Evolutionary conservation across 2,113 vertebrate species (phyloP).

Genomic region (Prunella himalayana): DNA sequence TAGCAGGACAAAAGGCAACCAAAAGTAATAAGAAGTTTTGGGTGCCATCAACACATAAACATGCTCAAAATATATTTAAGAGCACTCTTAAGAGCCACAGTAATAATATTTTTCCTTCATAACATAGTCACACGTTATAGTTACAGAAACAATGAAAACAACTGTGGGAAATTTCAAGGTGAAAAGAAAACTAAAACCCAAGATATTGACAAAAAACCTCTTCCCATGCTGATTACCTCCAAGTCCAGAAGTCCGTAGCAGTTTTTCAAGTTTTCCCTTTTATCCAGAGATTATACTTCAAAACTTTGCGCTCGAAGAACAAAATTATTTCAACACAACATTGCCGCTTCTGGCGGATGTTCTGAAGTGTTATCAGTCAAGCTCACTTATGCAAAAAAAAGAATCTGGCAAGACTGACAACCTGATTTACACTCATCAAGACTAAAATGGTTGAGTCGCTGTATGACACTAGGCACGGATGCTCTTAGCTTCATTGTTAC

Average conservation of each 20-base stretch:
- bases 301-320: not conserved
- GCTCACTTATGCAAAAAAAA: not conserved
- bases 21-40: not conserved
- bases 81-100: not conserved
- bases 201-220: fast-evolving
- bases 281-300: not conserved
- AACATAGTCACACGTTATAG: not conserved
- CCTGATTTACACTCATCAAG: not conserved
- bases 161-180: not conserved
- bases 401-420: not conserved
- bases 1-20: not conserved
- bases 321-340: not conserved
- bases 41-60: not conserved
- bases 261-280: not conserved
- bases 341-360: not conserved
- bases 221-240: not conserved
- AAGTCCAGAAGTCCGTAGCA: not conserved
- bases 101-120: not conserved
- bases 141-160: not conserved
- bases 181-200: not conserved
- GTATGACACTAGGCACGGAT: fast-evolving
- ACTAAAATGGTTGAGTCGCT: not conserved
- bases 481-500: not conserved
- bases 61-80: not conserved
- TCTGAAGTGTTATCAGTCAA: not conserved